phyloP scores from a whole-genome alignment of 2,888 invertebrate species.

The Platyscelio sp. region DNA sequence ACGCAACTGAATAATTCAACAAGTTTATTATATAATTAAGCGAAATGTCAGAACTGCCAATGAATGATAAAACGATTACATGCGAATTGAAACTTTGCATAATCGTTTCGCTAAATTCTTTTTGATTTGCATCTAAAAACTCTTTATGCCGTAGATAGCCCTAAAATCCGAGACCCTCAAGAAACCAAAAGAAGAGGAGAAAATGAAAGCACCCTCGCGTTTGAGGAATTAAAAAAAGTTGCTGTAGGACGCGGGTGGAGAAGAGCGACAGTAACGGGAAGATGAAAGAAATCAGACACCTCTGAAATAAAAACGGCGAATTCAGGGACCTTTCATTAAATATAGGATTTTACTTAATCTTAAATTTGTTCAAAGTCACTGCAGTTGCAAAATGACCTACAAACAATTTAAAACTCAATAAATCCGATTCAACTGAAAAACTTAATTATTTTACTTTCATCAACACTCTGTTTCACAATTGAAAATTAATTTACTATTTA shows the following conservation, averaged over 20 bases:
- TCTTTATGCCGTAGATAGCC: constrained; percentile 9
- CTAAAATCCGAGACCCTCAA: constrained; percentile 23
- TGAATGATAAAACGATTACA: neutral
- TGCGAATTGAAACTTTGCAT: neutral
- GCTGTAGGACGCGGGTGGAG: constrained; percentile 32
- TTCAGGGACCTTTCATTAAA: neutral
- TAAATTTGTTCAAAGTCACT: neutral
- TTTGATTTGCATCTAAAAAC: constrained; percentile 19
- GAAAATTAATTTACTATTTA: no score
- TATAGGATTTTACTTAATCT: neutral
- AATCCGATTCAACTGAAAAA: no score
- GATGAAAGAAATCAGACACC: constrained; percentile 67
- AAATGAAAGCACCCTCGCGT: constrained; percentile 54
- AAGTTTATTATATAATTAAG: constrained; percentile 6
- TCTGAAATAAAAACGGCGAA: constrained; percentile 34
- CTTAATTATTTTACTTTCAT: no score
- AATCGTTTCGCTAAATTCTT: neutral
- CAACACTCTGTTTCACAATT: no score
- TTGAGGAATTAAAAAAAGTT: constrained; percentile 63
- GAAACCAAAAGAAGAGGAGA: constrained; percentile 39
- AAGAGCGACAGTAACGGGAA: constrained; percentile 53
- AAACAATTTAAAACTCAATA: no score
- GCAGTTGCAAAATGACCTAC: constrained; percentile 6
- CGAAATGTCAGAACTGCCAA: neutral
- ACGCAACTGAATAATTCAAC: neutral